Conservation (phyloP, 1,140 invertebrate genomes). For the Steinernema khuongi region DNA sequence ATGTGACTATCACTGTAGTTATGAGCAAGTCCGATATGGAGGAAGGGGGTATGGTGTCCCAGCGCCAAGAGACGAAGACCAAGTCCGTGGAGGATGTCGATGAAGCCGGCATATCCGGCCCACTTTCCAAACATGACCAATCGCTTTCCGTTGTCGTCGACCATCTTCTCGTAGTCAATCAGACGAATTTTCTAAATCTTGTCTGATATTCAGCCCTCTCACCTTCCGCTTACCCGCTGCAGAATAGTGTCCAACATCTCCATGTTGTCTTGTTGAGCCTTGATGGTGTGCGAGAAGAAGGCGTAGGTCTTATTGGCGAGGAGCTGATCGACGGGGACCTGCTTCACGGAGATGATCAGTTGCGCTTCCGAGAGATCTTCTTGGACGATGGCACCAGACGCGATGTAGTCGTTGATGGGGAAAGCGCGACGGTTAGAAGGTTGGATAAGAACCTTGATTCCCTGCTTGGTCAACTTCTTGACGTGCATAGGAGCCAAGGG, state of each 20-base stretch:
- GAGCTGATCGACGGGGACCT: conserved; percentile 85
- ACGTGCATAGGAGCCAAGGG: conserved; percentile 88
- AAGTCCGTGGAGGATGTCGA: conserved; percentile 93
- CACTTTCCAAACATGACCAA: conserved; percentile 98
- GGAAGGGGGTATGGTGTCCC: conserved; percentile 97
- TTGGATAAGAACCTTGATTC: conserved; percentile 71
- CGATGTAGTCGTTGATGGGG: conserved; percentile 84
- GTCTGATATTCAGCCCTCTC: conserved; percentile 10
- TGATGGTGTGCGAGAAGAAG: conserved; percentile 98
- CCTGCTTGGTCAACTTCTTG: conserved; percentile 71
- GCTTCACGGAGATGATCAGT: conserved; percentile 94
- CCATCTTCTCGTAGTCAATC: conserved; percentile 93
- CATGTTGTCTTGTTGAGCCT: conserved; percentile 98
- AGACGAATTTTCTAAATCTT: conserved; percentile 75
- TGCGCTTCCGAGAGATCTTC: conserved; percentile 90
- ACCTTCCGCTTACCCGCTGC: conserved; percentile 69
- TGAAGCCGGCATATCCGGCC: conserved; percentile 95
- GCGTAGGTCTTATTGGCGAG: conserved; percentile 94
- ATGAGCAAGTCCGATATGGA: conserved; percentile 95
- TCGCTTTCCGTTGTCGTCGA: conserved; percentile 77
- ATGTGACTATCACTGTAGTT: conserved; percentile 96
- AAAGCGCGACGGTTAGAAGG: conserved; percentile 94
- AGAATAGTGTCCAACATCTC: conserved; percentile 87
- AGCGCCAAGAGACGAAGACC: conserved; percentile 85
- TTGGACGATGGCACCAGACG: conserved; percentile 80